Evolutionary conservation across 30 jellyfish, hydroid and myxozoan genomes (phyloP).

Genomic region (Nemopilema nomurai): DNA sequence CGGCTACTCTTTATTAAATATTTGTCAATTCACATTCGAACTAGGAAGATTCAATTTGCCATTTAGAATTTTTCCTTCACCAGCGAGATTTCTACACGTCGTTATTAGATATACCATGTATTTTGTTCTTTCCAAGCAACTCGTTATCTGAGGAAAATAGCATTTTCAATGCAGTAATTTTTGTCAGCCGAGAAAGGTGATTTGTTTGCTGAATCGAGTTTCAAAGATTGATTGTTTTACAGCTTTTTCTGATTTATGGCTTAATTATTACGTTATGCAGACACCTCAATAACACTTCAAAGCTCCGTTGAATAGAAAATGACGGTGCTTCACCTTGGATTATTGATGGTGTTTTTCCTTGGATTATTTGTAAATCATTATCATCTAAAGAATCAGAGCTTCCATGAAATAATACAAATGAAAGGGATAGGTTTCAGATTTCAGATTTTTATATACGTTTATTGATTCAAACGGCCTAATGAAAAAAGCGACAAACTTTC

Average conservation of each 20-base stretch:
- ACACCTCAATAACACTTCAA: neutral
- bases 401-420: too few relatives aligned
- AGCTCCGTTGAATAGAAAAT: neutral
- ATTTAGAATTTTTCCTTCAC: neutral
- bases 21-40: slow-evolving; percentile 15
- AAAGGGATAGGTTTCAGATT: too few relatives aligned
- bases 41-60: neutral
- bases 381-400: too few relatives aligned
- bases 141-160: neutral
- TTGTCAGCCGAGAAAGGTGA: neutral
- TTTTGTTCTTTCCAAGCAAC: neutral
- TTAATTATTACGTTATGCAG: neutral
- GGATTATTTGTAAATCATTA: too few relatives aligned
- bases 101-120: neutral
- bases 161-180: neutral
- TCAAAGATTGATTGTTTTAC: neutral
- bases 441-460: too few relatives aligned
- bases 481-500: too few relatives aligned
- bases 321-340: neutral
- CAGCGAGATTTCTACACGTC: neutral
- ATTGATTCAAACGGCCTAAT: too few relatives aligned
- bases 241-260: neutral
- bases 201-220: neutral
- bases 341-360: neutral
- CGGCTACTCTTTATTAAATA: slow-evolving; percentile 5